Evolutionary conservation across 64 coral and sea anemone species (phyloP), one percentile per base, ranked within the genome.

Genomic region (Anthopleura sola): DNA sequence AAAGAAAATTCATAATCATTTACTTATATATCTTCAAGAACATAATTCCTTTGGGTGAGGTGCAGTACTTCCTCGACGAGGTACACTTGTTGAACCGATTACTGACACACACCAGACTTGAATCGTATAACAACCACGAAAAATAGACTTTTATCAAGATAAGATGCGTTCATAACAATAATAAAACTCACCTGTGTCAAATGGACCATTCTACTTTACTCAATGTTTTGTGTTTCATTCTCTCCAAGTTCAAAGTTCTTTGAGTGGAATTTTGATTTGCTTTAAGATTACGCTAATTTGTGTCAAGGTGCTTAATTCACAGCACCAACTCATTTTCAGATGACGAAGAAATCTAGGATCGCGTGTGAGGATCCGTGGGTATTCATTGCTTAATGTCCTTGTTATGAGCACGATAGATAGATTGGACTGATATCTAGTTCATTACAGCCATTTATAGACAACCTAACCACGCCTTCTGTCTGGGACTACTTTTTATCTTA

Each of bases 211-310:
- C 2, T 71, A 71, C 10, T 71, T 71, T 71, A 66, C 60, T 66
- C 8, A 66, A 4, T 66, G 66, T 71, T 34, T 14, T 34, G 66
- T 14, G 16, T 16, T 71, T 71, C 29, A 34, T 8, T 71, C 13
- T 71, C 29, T 17, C 11, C 29, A 34, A 32, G 5, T 71, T 71
- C 66, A 71, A 71, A 71, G 66, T 32, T 71, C 28, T 71, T 71
- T 71, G 3, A 71, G n/a, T 71, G 66, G 66, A 32, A 71, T 71
- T 71, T 71, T 71, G 66, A 71, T 71, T 71, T 36, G 26, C 66
- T 71, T 34, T 71, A 29, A 12, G 66, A 71, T 34, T 71, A 71
- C 66, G 28, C 3, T 71, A 34, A 34, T 34, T 71, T 71, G 29
- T 71, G 14, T 16, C 9, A 71, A 62, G 4, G 5, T 26, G 21